phyloP scores from a whole-genome alignment of 1,140 invertebrate genomes.

The Drosophila littoralis region DNA sequence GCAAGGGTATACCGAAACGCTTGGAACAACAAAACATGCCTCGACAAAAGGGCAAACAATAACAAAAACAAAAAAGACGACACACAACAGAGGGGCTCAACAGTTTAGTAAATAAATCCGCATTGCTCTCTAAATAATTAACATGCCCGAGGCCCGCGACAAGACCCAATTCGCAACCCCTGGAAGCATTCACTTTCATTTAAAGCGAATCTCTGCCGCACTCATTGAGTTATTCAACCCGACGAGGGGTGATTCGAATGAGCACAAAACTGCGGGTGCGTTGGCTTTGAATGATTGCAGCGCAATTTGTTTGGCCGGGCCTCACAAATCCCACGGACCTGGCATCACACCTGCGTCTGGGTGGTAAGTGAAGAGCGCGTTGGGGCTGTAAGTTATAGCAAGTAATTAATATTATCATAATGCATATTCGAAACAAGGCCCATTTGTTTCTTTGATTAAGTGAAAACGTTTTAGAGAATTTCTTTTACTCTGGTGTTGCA shows the following conservation, averaged over 20 bases:
- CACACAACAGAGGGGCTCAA: slow-evolving; percentile 43
- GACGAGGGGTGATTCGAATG: slow-evolving; percentile 37
- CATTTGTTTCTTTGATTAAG: slow-evolving; percentile 56
- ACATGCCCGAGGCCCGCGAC: slow-evolving; percentile 54
- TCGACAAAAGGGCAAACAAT: slow-evolving; percentile 60
- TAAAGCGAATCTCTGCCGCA: slow-evolving; percentile 47
- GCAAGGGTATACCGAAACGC: background rate
- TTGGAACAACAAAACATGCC: slow-evolving; percentile 19
- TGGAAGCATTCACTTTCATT: slow-evolving; percentile 59
- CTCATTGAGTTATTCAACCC: slow-evolving; percentile 76
- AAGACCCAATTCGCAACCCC: slow-evolving; percentile 7
- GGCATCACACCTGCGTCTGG: slow-evolving; percentile 56
- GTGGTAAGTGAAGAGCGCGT: no score
- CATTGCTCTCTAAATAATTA: slow-evolving; percentile 82
- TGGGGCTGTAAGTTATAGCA: slow-evolving; percentile 60
- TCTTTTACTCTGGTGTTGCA: background rate
- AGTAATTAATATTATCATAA: slow-evolving; percentile 72
- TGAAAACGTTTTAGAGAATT: slow-evolving; percentile 40
- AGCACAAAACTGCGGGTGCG: slow-evolving; percentile 40
- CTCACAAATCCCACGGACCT: slow-evolving; percentile 4
- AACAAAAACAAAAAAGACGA: slow-evolving; percentile 13
- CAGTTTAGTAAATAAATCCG: slow-evolving; percentile 77
- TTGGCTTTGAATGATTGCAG: slow-evolving; percentile 60
- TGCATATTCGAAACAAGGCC: slow-evolving; percentile 28
- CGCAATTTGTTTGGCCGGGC: slow-evolving; percentile 60